Evolutionary conservation across 2,888 invertebrate genomes (phyloP), one percentile per base, ranked within the genome.

Genomic region (Limnephilus lunatus): DNA sequence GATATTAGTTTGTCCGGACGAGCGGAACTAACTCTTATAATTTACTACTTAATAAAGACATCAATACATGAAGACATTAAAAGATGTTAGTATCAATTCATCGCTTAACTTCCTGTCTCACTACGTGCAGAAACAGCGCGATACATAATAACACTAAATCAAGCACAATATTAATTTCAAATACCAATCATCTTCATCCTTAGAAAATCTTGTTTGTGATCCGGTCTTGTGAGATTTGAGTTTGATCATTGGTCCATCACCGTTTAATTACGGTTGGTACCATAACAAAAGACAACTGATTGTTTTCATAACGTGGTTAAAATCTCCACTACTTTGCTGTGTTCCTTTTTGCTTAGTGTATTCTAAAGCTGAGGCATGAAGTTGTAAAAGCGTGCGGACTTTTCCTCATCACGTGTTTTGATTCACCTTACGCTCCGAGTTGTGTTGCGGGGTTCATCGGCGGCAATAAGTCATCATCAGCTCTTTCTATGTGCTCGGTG

Each of bases 171-270:
- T 88, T 80, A 87, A 53, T 87, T 87, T 87, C 19, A n/a, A 12
- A 30, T 25, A 25, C 68, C 39, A 68, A 68, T 68, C 88, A 31
- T 68, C 31, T 53, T 32, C 48, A 31, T 31, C 80, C 39, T 85
- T 85, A 85, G 85, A 44, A 85, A 85, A 85, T 35, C 85, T 85
- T 39, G 85, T 85, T n/a, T 44, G 85, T 39, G 39, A 85, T 85
- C 85, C 44, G 85, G 85, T 85, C 44, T 39, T 35, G 31, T 31
- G 82, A 31, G 32, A 25, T 83, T 83, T 32, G 15, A 83, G 32
- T 83, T 83, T 83, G 82, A 25, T 83, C 5, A 31, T 83, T 83
- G 82, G 32, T 83, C 31, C 82, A 35, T 83, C 82, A 15, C 31
- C 32, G 9, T 9, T 83, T 68, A 25, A 83, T 35, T 35, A 5